Base-by-base conservation (phyloP, 2,797 vertebrate species). In the Lerista edwardsae region DNA sequence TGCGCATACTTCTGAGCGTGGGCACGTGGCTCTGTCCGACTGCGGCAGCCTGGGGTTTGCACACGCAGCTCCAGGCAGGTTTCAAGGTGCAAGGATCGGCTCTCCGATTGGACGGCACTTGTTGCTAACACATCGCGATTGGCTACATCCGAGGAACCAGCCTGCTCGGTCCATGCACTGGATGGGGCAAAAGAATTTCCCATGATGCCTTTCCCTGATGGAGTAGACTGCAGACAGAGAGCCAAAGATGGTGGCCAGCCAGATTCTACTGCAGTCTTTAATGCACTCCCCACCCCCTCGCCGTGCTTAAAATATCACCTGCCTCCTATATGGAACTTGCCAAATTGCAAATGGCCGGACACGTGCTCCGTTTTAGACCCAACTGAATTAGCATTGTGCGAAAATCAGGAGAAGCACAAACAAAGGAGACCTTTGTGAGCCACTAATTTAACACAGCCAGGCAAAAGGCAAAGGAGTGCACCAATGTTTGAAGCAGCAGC, bases 71-170 rank as follows among this genome's bases (percentile, higher is more conserved):
- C 31, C 21, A 11, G 47, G 23, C 1, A 1, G 55, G 74, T 25
- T 57, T 11, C 1, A 1, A 1, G 1, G 25, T 29, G 6, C 3
- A 0, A 61, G n/a, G 3, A 0, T 2, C 2, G 0, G 15, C 71
- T 59, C 6, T 0, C 23, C 2, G 0, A 44, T 29, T n/a, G 23
- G 72, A 29, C 23, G n/a, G 23, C 6, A 31, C 29, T 55, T 8
- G 64, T 59, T 57, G 25, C 64, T 3, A n/a, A 23, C 64, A 36
- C 2, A 6, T 23, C n/a, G 9, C 36, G 0, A 27, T 55, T 51
- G 23, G 36, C 5, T 67, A 17, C 36, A 27, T 23, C 21, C 4
- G 31, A 41, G 77, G 12, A 57, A 55, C 12, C 1, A 5, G 44
- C 69, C 72, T 34, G 51, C 15, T 2, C 27, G 17, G 1, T 25